Evolutionary conservation across 2,113 vertebrate genomes (phyloP).

Genomic region (Xiphophorus hellerii): DNA sequence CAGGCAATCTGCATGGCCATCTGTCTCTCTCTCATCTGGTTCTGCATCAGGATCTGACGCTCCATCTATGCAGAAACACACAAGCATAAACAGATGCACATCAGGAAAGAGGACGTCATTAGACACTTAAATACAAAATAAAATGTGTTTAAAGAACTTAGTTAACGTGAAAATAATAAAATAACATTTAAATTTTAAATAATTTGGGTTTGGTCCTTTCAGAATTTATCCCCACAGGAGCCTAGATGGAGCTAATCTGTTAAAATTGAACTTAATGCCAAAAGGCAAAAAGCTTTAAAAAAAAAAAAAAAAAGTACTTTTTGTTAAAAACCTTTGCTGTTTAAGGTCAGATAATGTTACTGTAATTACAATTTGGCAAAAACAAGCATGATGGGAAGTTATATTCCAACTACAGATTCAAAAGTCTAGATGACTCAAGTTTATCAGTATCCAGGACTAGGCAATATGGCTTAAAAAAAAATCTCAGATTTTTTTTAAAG

Average conservation of each 20-base stretch:
- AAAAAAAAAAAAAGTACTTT: too few species aligned
- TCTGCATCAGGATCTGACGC: conserved; percentile 89
- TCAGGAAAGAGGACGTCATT: not conserved
- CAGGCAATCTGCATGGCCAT: conserved; percentile 90
- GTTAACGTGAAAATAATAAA: not conserved
- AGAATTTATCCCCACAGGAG: not conserved
- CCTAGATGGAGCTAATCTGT: not conserved
- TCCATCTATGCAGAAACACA: conserved; percentile 80
- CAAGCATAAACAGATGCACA: not conserved
- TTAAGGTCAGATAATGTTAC: too few species aligned
- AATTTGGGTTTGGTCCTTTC: not conserved
- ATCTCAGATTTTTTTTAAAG: too few species aligned
- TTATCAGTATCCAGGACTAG: too few species aligned
- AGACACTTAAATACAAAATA: not conserved
- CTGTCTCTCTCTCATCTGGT: conserved; percentile 90
- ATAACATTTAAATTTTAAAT: not conserved
- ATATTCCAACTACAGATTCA: too few species aligned
- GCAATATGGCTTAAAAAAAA: too few species aligned
- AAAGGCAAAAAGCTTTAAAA: too few species aligned
- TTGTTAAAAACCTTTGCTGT: too few species aligned
- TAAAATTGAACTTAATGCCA: not conserved
- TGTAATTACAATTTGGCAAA: too few species aligned
- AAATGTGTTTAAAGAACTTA: not conserved
- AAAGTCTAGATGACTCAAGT: too few species aligned
- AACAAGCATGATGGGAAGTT: too few species aligned